Conservation (phyloP, 2,113 vertebrate species). For the Notiomystis cincta region DNA sequence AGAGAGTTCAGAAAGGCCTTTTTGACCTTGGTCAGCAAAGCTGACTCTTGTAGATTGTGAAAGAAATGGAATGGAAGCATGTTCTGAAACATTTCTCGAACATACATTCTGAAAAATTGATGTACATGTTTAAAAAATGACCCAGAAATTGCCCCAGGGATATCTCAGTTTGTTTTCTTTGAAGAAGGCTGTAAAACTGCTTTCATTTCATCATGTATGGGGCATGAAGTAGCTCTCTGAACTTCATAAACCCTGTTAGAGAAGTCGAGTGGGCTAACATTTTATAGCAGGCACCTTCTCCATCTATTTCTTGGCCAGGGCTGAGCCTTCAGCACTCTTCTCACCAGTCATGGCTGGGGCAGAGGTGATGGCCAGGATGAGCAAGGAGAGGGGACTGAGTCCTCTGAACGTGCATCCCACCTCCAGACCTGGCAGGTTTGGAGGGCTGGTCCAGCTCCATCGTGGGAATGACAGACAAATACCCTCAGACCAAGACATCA, state of each 20-base stretch:
- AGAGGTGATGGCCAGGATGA: background rate
- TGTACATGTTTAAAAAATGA: background rate
- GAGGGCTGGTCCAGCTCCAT: background rate
- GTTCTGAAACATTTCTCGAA: background rate
- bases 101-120: background rate
- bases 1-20: background rate
- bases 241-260: background rate
- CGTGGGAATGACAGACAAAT: background rate
- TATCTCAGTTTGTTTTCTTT: background rate
- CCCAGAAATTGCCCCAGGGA: background rate
- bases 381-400: accelerated
- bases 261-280: background rate
- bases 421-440: background rate
- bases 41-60: background rate
- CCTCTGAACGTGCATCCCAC: background rate
- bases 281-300: background rate
- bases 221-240: background rate
- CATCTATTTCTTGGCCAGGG: background rate
- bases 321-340: background rate
- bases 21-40: background rate
- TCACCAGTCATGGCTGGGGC: background rate
- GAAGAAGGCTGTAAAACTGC: background rate
- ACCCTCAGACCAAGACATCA: background rate
- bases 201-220: background rate
- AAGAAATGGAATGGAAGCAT: background rate